Conservation (phyloP, 2,888 invertebrate species). For the Lampropteryx suffumata region DNA sequence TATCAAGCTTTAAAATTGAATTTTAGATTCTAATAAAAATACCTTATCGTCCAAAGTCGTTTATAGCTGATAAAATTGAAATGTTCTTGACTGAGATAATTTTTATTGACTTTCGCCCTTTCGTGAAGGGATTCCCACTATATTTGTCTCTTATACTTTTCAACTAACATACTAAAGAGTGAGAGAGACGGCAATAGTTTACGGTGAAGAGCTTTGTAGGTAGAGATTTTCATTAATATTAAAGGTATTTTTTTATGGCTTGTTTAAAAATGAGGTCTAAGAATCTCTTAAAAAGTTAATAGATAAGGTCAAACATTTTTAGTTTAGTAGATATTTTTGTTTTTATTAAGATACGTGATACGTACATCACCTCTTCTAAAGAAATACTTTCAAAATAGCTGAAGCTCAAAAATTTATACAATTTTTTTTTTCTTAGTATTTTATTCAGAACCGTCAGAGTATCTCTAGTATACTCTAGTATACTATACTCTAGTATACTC, state of each 20-base stretch:
- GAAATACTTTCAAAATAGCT: no score
- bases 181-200: conserved; percentile 21
- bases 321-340: no score
- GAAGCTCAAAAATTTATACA: no score
- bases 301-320: no score
- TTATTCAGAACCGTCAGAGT: no score
- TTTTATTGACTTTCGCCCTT: conserved; percentile 28
- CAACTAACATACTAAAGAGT: not conserved
- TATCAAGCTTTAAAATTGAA: conserved; percentile 13
- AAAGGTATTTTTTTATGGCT: conserved; percentile 17
- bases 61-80: conserved; percentile 26
- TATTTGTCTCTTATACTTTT: conserved; percentile 10
- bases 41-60: conserved; percentile 25
- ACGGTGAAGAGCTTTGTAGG: conserved; percentile 6
- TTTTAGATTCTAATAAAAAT: conserved; percentile 26
- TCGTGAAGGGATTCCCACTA: not conserved
- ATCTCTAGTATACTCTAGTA: no score
- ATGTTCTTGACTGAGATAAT: conserved; percentile 29
- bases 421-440: no score
- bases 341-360: no score
- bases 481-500: no score
- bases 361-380: no score
- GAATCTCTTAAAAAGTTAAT: no score
- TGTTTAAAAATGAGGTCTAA: conserved; percentile 1
- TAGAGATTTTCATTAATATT: conserved; percentile 26